Conservation (phyloP, 1,140 invertebrate genomes). For the Cryptotermes secundus region DNA sequence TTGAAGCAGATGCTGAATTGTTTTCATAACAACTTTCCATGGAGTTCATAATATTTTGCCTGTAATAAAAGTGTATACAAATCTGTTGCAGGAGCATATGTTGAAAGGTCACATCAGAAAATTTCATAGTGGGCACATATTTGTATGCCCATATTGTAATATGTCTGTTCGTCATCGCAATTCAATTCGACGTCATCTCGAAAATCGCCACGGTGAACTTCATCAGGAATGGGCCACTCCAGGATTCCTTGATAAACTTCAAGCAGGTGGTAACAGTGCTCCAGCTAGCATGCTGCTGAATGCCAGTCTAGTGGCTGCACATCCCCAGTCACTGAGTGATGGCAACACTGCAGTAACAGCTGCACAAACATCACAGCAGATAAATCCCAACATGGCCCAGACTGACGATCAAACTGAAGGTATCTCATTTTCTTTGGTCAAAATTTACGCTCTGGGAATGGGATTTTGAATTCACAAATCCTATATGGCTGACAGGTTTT, state of each 20-base stretch:
- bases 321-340: too few species aligned
- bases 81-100: constrained; percentile 11
- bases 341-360: neutral
- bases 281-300: neutral
- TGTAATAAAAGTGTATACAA: too few species aligned
- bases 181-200: constrained; percentile 22
- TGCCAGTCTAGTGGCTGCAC: neutral
- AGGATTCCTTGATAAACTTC: neutral
- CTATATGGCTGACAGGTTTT: too few species aligned
- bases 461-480: neutral
- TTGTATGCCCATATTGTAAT: constrained; percentile 25
- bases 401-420: neutral
- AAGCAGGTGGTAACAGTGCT: neutral
- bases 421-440: neutral
- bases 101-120: constrained; percentile 25
- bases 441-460: neutral
- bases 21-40: too few species aligned
- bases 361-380: neutral
- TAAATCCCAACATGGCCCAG: neutral
- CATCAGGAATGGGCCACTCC: neutral
- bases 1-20: too few species aligned
- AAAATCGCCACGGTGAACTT: constrained; percentile 8
- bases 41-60: too few species aligned
- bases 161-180: constrained; percentile 14
- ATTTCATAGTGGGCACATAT: constrained; percentile 11